Percentiles rank a stretch among this genome's conserved stretches.
Conservation (phyloP, 1,140 invertebrate species). For the Drosophila teissieri region DNA sequence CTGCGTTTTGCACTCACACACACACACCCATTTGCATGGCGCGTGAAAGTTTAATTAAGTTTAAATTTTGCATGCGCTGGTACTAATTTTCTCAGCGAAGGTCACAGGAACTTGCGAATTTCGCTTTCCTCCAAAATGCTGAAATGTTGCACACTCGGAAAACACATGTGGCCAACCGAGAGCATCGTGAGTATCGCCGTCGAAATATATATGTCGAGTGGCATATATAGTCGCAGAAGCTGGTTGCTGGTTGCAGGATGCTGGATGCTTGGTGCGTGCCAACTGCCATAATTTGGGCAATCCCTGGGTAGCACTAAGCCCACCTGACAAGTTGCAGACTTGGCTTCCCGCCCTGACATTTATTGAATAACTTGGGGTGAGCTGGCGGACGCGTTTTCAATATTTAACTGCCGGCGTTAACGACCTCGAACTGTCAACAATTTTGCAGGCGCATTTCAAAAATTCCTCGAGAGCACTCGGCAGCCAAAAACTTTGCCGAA, state of each 20-base stretch:
- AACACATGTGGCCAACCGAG: conserved; percentile 19
- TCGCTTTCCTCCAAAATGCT: conserved; percentile 28
- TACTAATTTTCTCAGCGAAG: conserved; percentile 66
- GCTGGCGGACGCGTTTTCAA: conserved; percentile 53
- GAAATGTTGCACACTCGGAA: neutral
- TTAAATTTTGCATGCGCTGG: conserved; percentile 64
- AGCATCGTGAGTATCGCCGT: conserved; percentile 17
- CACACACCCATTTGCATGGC: conserved; percentile 10
- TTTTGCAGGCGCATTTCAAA: conserved; percentile 56
- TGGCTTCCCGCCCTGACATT: conserved; percentile 55
- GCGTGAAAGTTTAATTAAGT: conserved; percentile 74
- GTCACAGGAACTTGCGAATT: conserved; percentile 48
- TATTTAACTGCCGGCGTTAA: conserved; percentile 71
- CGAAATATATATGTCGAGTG: neutral
- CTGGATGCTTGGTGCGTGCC: conserved; percentile 50
- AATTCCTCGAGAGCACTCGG: conserved; percentile 47
- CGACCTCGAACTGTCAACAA: conserved; percentile 72
- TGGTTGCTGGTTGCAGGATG: neutral
- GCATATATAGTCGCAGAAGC: neutral
- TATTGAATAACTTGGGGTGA: conserved; percentile 75
- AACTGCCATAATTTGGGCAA: conserved; percentile 70
- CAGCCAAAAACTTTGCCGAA: conserved; percentile 62
- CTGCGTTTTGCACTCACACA: conserved; percentile 25
- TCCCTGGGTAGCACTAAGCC: conserved; percentile 35
- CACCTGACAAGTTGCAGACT: conserved; percentile 62